Conservation (phyloP, 2,888 invertebrate genomes). For the Parthenolecanium corni region DNA sequence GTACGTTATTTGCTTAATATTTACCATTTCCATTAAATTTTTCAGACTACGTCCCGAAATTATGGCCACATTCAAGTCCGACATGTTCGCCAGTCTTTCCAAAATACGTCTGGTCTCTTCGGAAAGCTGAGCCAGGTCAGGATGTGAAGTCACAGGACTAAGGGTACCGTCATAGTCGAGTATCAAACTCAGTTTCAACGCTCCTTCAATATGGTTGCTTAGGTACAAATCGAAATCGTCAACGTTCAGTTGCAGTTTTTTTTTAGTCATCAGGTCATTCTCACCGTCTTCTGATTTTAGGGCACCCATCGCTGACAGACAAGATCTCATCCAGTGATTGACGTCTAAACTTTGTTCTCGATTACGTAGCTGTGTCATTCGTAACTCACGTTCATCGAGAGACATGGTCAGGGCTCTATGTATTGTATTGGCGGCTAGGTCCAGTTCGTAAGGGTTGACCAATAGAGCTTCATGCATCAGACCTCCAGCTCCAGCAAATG, state of each 20-base stretch:
- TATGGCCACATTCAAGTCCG: constrained; percentile 40
- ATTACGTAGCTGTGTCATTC: constrained; percentile 40
- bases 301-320: constrained; percentile 38
- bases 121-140: constrained; percentile 39
- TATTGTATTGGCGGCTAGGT: constrained; percentile 39
- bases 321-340: constrained; percentile 39
- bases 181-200: constrained; percentile 39
- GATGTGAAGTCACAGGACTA: constrained; percentile 40
- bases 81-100: constrained; percentile 38
- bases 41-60: constrained; percentile 40
- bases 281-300: constrained; percentile 36
- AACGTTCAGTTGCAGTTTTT: constrained; percentile 38
- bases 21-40: constrained; percentile 40
- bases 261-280: constrained; percentile 34
- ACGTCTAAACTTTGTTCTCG: constrained; percentile 39
- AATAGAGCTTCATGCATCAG: constrained; percentile 41
- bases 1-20: constrained; percentile 40
- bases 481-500: constrained; percentile 41
- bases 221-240: constrained; percentile 39
- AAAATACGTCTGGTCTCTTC: constrained; percentile 39
- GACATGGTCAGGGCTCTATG: constrained; percentile 41
- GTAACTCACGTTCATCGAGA: constrained; percentile 39
- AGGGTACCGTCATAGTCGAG: constrained; percentile 42
- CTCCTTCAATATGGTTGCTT: constrained; percentile 37
- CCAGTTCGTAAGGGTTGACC: constrained; percentile 41